Conservation (phyloP, 2,113 vertebrate species). For the Rissa tridactyla region DNA sequence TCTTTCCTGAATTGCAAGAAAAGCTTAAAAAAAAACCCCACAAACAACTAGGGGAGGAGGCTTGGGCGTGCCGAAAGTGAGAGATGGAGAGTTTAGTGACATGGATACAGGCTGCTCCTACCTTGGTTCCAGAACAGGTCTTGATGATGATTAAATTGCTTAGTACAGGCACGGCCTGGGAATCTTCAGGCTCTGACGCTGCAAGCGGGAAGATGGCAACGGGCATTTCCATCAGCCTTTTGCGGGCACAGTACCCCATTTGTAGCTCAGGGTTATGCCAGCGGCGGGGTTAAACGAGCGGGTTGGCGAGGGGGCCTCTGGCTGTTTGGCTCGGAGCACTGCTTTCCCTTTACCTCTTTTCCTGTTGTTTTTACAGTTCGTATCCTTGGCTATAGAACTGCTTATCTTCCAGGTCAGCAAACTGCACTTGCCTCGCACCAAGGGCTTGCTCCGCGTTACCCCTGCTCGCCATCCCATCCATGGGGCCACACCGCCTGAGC, state of each 20-base stretch:
- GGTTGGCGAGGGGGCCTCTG: neutral
- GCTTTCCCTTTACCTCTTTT: neutral
- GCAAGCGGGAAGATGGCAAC: neutral
- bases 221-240: neutral
- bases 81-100: no score
- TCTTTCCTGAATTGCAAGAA: neutral
- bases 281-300: neutral
- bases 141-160: neutral
- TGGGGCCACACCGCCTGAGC: neutral
- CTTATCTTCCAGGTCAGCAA: neutral
- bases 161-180: no score
- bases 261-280: neutral
- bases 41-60: neutral
- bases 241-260: accelerated
- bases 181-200: neutral
- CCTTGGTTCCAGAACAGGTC: neutral
- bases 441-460: neutral
- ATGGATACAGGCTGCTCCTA: neutral
- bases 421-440: neutral
- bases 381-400: constrained; percentile 20
- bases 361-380: neutral
- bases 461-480: neutral
- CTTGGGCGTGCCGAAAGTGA: neutral
- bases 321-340: neutral
- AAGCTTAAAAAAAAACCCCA: neutral